Evolutionary conservation across 2,888 invertebrate species (phyloP), one percentile per base, ranked within the genome.

Genomic region (Melipona bicolor): DNA sequence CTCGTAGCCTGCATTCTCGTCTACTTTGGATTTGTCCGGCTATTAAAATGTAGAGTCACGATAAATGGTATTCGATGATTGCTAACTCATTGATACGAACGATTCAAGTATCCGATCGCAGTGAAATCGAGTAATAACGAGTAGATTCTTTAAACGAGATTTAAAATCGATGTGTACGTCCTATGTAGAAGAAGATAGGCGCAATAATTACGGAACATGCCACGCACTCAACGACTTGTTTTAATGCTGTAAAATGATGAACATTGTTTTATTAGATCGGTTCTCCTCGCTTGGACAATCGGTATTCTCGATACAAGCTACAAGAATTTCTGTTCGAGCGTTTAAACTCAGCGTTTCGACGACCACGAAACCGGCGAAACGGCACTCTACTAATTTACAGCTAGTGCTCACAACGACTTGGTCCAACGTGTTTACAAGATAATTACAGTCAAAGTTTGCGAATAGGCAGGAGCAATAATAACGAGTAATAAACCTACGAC

Each of bases 381-480:
- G 24, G 68, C 79, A 56, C 75, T 70, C 70, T 85, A 77, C 54
- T 32, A 4, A 72, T 85, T 88, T 81, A 84, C 83, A 83, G 85
- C 79, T 89, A 86, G 84, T 84, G 88, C 88, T 88, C 88, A 84
- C 89, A 89, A 89, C 88, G 89, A 91, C 89, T 92, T 92, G 91
- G 91, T 92, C 92, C 91, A 88, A 91, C 87, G 85, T 90, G 84
- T 91, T 90, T 87, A 87, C 83, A 80, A 81, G 87, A 84, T 90
- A 88, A 88, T 90, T 87, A 89, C 89, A 90, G 88, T 89, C 86
- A 89, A 88, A 85, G 87, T 84, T 89, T 88, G 70, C 80, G 69
- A 84, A 89, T 87, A 90, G 87, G 90, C 89, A 86, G 88, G 90
- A 89, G 88, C 88, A 81, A 84, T 87, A 89, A 88, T 77, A 80